Evolutionary conservation across 2,888 invertebrate species (phyloP).

Genomic region (Machimus atricapillus): DNA sequence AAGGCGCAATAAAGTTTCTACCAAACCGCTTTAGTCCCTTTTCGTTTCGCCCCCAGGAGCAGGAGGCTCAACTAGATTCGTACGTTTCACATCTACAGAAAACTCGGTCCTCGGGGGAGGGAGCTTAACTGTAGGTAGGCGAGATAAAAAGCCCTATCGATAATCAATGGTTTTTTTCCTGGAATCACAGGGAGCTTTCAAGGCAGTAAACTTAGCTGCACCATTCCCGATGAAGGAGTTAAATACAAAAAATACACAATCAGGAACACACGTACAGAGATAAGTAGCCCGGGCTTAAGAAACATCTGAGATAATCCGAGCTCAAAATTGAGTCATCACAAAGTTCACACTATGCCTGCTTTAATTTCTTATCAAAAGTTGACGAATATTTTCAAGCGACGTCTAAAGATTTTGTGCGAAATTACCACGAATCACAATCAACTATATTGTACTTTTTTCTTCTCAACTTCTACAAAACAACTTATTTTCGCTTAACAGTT

Average conservation of each 20-base stretch:
- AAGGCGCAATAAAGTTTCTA: not conserved
- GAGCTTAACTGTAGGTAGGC: not conserved
- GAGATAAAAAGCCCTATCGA: not conserved
- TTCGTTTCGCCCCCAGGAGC: not conserved
- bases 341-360: not conserved
- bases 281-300: not conserved
- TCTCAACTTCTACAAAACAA: no score
- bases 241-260: not conserved
- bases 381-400: not conserved
- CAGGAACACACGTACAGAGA: not conserved
- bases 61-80: not conserved
- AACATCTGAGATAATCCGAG: not conserved
- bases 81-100: not conserved
- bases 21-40: not conserved
- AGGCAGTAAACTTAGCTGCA: not conserved
- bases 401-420: not conserved
- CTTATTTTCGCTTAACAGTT: no score
- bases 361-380: not conserved
- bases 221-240: not conserved
- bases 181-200: not conserved
- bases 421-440: not conserved
- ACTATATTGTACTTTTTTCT: no score
- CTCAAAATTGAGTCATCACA: not conserved
- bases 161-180: not conserved
- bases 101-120: not conserved